Conservation (phyloP, 1,140 invertebrate species). For the Druon quercuslanigerum region DNA sequence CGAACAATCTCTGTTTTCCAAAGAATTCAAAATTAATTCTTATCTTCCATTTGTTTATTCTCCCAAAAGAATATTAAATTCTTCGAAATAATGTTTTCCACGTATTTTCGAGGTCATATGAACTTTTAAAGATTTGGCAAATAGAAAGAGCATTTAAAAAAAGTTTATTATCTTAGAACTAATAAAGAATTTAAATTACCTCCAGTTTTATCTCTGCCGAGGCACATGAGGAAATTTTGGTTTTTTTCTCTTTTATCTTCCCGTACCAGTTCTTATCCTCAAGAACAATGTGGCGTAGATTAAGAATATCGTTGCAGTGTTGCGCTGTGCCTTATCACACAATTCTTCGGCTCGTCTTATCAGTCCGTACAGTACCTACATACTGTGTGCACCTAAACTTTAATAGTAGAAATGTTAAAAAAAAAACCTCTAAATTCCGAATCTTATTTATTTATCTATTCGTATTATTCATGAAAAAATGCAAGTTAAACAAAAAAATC, state of each 20-base stretch:
- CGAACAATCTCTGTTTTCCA: too few species aligned
- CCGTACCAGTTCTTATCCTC: not conserved
- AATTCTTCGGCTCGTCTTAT: conserved; percentile 44
- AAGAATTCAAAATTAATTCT: too few species aligned
- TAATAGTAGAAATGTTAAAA: not conserved
- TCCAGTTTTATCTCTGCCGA: conserved; percentile 15
- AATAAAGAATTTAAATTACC: not conserved
- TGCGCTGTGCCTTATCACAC: conserved; percentile 12
- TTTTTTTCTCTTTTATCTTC: not conserved
- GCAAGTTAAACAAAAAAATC: too few species aligned
- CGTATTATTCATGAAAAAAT: too few species aligned
- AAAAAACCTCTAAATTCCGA: not conserved
- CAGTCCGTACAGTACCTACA: conserved; percentile 32
- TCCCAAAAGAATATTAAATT: too few species aligned
- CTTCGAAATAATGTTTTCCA: too few species aligned
- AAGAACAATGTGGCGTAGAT: not conserved
- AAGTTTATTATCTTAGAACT: not conserved
- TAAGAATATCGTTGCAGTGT: not conserved
- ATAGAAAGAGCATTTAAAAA: not conserved
- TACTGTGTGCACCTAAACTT: not conserved
- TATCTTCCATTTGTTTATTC: too few species aligned
- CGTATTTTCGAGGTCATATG: too few species aligned
- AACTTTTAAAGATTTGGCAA: not conserved
- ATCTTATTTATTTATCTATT: too few species aligned
- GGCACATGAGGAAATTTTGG: not conserved